Evolutionary conservation across 2,797 vertebrate genomes (phyloP).

Genomic region (Leucoraja ocellata): DNA sequence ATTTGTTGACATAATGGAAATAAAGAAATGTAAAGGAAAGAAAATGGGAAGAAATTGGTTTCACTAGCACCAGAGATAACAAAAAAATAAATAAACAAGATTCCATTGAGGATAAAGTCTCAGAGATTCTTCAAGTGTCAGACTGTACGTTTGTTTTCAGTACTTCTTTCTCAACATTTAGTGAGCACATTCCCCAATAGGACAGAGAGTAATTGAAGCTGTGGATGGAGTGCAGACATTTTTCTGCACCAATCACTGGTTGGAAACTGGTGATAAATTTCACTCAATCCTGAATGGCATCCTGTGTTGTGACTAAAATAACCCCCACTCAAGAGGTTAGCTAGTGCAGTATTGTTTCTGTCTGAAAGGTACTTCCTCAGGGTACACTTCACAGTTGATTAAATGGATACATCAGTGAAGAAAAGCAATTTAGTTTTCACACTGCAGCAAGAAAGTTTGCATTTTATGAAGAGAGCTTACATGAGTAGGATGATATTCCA

Average conservation of each 20-base stretch:
- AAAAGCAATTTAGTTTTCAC: constrained; percentile 7
- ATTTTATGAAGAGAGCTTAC: not conserved
- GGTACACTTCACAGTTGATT: constrained; percentile 25
- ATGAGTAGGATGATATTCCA: not conserved
- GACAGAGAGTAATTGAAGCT: not conserved
- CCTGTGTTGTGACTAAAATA: constrained; percentile 1
- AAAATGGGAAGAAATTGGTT: not conserved
- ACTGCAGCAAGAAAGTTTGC: not conserved
- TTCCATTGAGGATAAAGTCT: not conserved
- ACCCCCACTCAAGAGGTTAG: not conserved
- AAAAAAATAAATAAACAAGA: constrained; percentile 3
- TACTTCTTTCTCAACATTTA: not conserved
- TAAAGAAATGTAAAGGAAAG: not conserved
- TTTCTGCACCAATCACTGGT: not conserved
- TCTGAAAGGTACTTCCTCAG: not conserved
- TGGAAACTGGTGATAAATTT: constrained; percentile 11
- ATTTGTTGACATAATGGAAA: constrained; percentile 1
- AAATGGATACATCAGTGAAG: not conserved
- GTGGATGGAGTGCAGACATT: constrained; percentile 13
- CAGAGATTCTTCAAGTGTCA: not conserved
- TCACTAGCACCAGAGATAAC: not conserved
- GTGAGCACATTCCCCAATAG: not conserved
- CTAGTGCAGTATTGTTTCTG: not conserved
- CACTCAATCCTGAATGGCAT: not conserved
- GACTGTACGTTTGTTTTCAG: not conserved